These are phyloP conservation scores for Stratiomys singularior DNA, from an alignment of 2,888 invertebrate species.

Conservation along the genomic window DNA sequence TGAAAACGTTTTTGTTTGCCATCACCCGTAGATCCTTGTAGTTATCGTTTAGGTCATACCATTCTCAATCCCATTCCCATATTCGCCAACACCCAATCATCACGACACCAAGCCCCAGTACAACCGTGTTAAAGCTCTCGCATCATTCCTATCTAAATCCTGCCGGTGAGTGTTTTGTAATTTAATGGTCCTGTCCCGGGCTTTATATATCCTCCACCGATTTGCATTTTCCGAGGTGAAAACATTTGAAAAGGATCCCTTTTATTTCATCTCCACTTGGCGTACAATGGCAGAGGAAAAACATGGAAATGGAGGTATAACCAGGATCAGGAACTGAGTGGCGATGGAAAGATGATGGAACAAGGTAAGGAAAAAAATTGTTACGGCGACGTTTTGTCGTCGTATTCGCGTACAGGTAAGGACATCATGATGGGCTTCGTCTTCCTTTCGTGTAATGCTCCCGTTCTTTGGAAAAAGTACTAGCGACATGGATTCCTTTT, in stretches of 20 bases:
- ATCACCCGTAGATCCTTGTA: neutral
- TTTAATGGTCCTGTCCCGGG: conserved; percentile 33
- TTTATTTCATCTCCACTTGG: conserved; percentile 29
- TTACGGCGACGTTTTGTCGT: conserved; percentile 29
- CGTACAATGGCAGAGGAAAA: neutral
- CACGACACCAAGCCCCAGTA: neutral
- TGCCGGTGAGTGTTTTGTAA: conserved; percentile 43
- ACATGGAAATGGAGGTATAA: conserved; percentile 7
- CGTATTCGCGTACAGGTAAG: conserved; percentile 32
- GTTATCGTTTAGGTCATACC: neutral
- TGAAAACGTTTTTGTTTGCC: conserved; percentile 43
- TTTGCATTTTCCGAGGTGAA: conserved; percentile 47
- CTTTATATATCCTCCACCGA: conserved; percentile 28
- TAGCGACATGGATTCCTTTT: conserved; percentile 14
- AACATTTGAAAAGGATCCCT: conserved; percentile 40
- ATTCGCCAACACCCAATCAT: neutral
- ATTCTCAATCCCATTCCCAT: neutral
- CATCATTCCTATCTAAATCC: conserved; percentile 11
- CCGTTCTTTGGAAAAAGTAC: neutral
- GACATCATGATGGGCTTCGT: conserved; percentile 24
- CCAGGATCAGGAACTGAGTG: neutral
- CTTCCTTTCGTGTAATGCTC: conserved; percentile 42
- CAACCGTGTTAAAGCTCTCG: neutral
- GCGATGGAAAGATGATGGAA: conserved; percentile 12
- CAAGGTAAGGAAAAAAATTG: conserved; percentile 13